Conservation (phyloP, 2,888 invertebrate species). For the Margaritifera margaritifera region DNA sequence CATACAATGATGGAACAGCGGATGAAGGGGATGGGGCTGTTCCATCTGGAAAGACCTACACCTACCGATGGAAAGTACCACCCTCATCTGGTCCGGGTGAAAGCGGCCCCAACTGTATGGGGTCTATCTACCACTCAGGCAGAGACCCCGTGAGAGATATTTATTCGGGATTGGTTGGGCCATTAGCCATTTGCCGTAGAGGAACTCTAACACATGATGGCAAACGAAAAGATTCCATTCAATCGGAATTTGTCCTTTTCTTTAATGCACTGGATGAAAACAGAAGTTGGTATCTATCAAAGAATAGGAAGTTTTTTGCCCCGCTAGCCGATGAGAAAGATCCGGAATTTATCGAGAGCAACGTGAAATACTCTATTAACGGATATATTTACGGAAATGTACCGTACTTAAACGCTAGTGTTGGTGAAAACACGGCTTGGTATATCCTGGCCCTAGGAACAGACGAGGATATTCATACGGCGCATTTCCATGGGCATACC, state of each 20-base stretch:
- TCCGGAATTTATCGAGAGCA: conserved; percentile 33
- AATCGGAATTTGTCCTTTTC: conserved; percentile 52
- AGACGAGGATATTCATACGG: conserved; percentile 39
- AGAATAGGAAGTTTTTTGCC: conserved; percentile 40
- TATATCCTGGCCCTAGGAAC: conserved; percentile 45
- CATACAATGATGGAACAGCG: conserved; percentile 1
- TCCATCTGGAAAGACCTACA: conserved; percentile 17
- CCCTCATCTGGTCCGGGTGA: conserved; percentile 39
- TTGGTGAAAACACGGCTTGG: conserved; percentile 35
- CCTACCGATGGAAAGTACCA: conserved; percentile 45
- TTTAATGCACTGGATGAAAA: conserved; percentile 59
- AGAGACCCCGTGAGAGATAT: conserved; percentile 40
- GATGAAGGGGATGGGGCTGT: conserved; percentile 11
- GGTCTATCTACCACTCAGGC: conserved; percentile 42
- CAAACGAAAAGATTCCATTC: conserved; percentile 32
- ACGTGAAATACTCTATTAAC: conserved; percentile 41
- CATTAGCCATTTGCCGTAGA: conserved; percentile 39
- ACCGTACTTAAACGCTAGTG: conserved; percentile 23
- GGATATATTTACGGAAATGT: conserved; percentile 42
- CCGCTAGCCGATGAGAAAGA: conserved; percentile 15
- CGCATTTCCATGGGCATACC: conserved; percentile 54
- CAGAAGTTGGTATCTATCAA: conserved; percentile 51
- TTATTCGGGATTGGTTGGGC: conserved; percentile 43
- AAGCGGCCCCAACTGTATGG: conserved; percentile 45
- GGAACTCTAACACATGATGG: conserved; percentile 23